Conservation (phyloP, 2,797 vertebrate species). For the Neosilurus hyrtlii region DNA sequence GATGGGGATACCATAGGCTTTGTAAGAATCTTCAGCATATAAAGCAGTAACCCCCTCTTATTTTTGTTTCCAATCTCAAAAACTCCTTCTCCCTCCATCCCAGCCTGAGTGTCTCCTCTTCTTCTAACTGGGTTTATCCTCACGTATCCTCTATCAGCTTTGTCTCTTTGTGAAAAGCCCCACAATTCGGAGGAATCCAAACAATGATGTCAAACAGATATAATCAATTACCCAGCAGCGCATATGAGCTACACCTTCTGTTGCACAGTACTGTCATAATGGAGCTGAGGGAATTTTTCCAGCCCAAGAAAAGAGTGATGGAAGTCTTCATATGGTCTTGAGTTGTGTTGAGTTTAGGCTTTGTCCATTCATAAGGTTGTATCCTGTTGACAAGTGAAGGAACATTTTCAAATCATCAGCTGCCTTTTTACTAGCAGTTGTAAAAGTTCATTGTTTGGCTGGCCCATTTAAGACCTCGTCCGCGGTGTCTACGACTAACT, state of each 20-base stretch:
- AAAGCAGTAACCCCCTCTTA: slow-evolving; percentile 69
- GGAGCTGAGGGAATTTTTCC: neutral
- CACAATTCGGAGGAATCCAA: slow-evolving; percentile 59
- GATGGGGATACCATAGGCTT: slow-evolving; percentile 64
- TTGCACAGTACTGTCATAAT: neutral
- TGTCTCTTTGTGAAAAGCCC: slow-evolving; percentile 73
- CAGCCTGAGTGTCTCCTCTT: slow-evolving; percentile 22
- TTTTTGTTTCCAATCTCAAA: slow-evolving; percentile 68
- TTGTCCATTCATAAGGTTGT: slow-evolving; percentile 32
- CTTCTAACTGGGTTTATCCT: slow-evolving; percentile 59
- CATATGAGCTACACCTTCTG: slow-evolving; percentile 7
- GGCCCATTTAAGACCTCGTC: slow-evolving; percentile 73
- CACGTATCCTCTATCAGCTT: slow-evolving; percentile 73
- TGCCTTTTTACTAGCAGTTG: slow-evolving; percentile 71
- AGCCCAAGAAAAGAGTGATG: neutral
- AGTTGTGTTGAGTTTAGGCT: slow-evolving; percentile 28
- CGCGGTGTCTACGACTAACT: slow-evolving; percentile 70
- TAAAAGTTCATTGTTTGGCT: slow-evolving; percentile 79
- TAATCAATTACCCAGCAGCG: slow-evolving; percentile 24
- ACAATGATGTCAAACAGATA: slow-evolving; percentile 23
- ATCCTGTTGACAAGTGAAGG: slow-evolving; percentile 26
- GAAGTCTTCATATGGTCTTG: neutral
- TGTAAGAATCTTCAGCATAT: slow-evolving; percentile 64
- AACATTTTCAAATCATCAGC: slow-evolving; percentile 66
- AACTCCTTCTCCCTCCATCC: slow-evolving; percentile 56